A percentile compares a stretch with the other conserved stretches of the same genome.
These are phyloP conservation scores for Pitta sordida DNA, from an alignment of 2,113 vertebrate genomes.

Conservation along the genomic window DNA sequence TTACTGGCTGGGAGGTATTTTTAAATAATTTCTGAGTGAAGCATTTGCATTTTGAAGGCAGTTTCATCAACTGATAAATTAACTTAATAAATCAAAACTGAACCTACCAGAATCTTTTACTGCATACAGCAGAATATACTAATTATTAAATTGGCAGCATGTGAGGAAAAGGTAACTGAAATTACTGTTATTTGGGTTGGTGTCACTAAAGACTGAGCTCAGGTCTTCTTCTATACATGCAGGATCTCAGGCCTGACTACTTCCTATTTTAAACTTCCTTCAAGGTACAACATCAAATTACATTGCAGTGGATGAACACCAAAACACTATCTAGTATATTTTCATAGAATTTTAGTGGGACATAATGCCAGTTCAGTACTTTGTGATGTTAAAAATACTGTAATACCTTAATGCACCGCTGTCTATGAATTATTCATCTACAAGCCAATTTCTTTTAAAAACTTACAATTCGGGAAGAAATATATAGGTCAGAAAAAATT, in stretches of 20 bases:
- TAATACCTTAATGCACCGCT: neutral
- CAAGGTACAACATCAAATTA: neutral
- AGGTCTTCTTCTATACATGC: neutral
- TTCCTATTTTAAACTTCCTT: neutral
- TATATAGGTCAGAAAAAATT: neutral
- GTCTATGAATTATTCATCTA: neutral
- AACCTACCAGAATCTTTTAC: neutral
- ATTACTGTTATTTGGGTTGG: neutral
- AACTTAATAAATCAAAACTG: neutral
- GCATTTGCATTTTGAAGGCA: neutral
- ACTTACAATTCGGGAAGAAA: neutral
- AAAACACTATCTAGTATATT: neutral
- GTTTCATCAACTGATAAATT: neutral
- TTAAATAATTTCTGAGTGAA: slow-evolving; percentile 22
- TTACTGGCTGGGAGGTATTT: neutral
- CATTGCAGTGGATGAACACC: neutral
- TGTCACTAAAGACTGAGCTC: neutral
- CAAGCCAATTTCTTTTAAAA: neutral
- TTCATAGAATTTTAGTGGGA: neutral
- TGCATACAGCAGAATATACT: neutral
- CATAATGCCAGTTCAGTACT: neutral
- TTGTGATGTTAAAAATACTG: neutral
- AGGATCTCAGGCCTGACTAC: neutral
- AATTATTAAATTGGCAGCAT: neutral
- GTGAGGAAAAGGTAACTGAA: neutral